Conservation (phyloP, 2,113 vertebrate species). For the Lagopus leucura region DNA sequence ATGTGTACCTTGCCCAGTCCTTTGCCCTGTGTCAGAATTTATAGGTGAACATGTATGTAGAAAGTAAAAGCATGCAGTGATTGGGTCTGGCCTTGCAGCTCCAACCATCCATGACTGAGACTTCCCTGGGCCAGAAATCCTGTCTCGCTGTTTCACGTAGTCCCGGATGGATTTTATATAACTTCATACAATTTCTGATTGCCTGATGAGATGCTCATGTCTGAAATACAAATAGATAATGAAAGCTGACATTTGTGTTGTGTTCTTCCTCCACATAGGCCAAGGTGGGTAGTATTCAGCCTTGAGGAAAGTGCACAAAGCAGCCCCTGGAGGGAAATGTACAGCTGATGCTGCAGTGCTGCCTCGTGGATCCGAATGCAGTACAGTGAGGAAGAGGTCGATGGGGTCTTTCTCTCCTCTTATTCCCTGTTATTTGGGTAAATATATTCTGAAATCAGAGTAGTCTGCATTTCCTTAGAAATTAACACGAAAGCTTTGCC, state of each 20-base stretch:
- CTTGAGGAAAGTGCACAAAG: neutral
- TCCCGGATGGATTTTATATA: neutral
- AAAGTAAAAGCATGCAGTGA: neutral
- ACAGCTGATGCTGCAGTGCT: neutral
- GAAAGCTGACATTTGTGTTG: neutral
- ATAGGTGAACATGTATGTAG: neutral
- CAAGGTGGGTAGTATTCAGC: neutral
- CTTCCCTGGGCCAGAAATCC: neutral
- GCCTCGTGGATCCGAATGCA: neutral
- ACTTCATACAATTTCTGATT: neutral
- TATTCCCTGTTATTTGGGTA: constrained; percentile 11
- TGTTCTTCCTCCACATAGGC: neutral
- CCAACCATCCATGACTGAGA: neutral
- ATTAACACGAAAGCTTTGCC: constrained; percentile 7
- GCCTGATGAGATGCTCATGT: neutral
- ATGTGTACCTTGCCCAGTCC: neutral
- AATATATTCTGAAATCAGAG: constrained; percentile 51
- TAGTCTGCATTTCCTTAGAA: constrained; percentile 22
- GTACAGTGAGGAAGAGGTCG: neutral
- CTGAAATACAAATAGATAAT: neutral
- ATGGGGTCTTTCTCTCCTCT: neutral
- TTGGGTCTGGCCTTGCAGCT: neutral
- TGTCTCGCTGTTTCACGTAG: neutral
- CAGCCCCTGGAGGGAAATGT: neutral
- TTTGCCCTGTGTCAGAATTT: neutral